Percentiles rank a stretch among this genome's conserved stretches.
phyloP scores from a whole-genome alignment of 2,113 vertebrate genomes.

The Dasyornis broadbenti region DNA sequence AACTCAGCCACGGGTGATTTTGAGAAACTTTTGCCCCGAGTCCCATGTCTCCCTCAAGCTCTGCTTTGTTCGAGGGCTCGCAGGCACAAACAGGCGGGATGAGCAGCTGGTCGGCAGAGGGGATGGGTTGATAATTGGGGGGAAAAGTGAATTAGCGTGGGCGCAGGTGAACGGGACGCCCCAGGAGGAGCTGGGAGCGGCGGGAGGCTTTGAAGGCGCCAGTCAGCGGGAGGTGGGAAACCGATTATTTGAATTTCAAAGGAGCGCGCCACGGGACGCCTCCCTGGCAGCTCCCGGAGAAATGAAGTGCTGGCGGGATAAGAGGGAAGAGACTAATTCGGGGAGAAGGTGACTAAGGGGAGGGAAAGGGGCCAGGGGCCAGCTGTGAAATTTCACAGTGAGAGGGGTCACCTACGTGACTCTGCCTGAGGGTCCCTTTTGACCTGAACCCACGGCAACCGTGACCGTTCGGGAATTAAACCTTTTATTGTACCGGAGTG shows the following conservation, averaged over 20 bases:
- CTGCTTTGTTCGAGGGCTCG: background rate
- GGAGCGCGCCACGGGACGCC: background rate
- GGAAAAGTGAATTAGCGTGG: background rate
- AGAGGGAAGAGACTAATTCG: background rate
- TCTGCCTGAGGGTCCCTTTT: background rate
- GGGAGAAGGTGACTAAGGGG: background rate
- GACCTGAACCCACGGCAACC: background rate
- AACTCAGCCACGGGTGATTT: background rate
- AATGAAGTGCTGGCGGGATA: background rate
- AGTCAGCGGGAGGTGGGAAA: background rate
- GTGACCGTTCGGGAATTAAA: background rate
- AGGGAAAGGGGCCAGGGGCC: too few relatives aligned
- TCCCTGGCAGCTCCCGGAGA: background rate
- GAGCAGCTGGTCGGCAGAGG: background rate
- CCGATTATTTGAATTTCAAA: background rate
- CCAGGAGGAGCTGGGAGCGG: background rate
- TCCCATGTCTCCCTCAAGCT: background rate
- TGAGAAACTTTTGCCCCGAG: background rate
- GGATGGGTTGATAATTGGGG: background rate
- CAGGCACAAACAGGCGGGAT: background rate
- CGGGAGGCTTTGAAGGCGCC: background rate
- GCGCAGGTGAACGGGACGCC: background rate
- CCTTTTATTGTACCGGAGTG: too few relatives aligned
- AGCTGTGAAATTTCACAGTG: background rate
- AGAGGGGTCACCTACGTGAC: background rate